These are phyloP conservation scores for Lydus trimaculatus DNA, from an alignment of 2,888 invertebrate species.

Conservation along the genomic window DNA sequence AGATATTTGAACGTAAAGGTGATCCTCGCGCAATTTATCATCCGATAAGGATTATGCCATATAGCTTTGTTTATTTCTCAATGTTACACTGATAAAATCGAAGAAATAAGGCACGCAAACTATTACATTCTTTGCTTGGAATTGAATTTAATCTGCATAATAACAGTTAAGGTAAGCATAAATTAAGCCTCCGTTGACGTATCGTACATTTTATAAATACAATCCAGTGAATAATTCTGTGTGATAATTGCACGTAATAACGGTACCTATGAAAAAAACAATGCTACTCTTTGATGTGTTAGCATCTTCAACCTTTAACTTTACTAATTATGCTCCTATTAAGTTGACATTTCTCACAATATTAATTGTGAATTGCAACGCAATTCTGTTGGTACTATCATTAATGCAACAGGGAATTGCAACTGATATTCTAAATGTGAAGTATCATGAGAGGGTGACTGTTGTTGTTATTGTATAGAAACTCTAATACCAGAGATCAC, in stretches of 20 bases:
- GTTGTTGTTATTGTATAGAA: slow-evolving; percentile 11
- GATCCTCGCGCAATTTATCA: slow-evolving; percentile 17
- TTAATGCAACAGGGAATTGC: slow-evolving; percentile 31
- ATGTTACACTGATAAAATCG: slow-evolving; percentile 24
- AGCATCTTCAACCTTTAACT: not conserved
- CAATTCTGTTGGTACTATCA: slow-evolving; percentile 34
- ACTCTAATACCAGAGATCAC: slow-evolving; percentile 29
- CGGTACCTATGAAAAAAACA: too few relatives aligned
- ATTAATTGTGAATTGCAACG: slow-evolving; percentile 25
- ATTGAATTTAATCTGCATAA: slow-evolving; percentile 33
- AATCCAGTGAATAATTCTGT: not conserved
- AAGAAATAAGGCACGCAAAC: slow-evolving; percentile 23
- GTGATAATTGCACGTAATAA: too few relatives aligned
- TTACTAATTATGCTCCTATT: slow-evolving; percentile 37
- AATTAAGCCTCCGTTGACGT: slow-evolving; percentile 21
- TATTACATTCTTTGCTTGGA: slow-evolving; percentile 22
- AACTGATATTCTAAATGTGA: slow-evolving; percentile 25
- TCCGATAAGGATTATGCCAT: slow-evolving; percentile 19
- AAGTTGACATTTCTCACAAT: slow-evolving; percentile 38
- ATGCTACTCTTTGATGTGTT: too few relatives aligned
- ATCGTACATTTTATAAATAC: not conserved
- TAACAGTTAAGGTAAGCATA: slow-evolving; percentile 24
- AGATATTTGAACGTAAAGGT: not conserved
- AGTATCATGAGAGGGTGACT: not conserved
- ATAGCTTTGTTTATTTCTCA: slow-evolving; percentile 30